Base-by-base conservation (phyloP, 1,140 invertebrate species). In the Harlomillsia oculata region DNA sequence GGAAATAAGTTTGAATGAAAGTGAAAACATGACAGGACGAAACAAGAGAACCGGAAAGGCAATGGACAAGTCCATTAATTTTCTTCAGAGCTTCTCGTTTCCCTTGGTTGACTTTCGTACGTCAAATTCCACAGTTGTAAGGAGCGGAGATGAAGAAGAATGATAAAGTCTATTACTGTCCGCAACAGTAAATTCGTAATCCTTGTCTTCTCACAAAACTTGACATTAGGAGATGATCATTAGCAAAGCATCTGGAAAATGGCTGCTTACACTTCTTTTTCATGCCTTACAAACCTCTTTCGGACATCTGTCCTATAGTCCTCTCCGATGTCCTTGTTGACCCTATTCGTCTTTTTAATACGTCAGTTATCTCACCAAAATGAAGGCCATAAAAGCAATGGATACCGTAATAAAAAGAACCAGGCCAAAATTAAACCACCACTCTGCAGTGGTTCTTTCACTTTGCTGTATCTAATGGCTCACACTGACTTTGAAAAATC, bases 111-210 rank as follows among this genome's bases (percentile, higher is more conserved):
- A 18, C 21, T 48, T 48, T 48, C 14, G 28, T n/a, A 32, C 36
- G 45, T 48, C 45, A 48, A 48, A 48, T 48, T 48, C 28, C 45
- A 48, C 45, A 48, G 20, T 34, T n/a, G 32, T 9, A 37, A 25
- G 26, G 26, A 50, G 48, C 36, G 36, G 48, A 50, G 48, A 50
- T n/a, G n/a, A n/a, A n/a, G n/a, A n/a, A n/a, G 48, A 23, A 14
- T 50, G 48, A 50, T 50, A 50, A 50, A 39, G 34, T 50, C 48
- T 50, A 50, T 50, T 50, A 50, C 30, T 50, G 48, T 50, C 48
- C 34, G 16, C 44, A 18, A 39, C 30, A 50, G 21, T 50, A 36
- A 50, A 50, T 50, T 50, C 48, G 39, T 50, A 50, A 50, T 50
- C 48, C 39, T 16, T 13, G 30, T 34, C 30, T 34, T 14, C 14